Base-by-base conservation (phyloP, 2,888 invertebrate species). In the Trisateles emortualis region DNA sequence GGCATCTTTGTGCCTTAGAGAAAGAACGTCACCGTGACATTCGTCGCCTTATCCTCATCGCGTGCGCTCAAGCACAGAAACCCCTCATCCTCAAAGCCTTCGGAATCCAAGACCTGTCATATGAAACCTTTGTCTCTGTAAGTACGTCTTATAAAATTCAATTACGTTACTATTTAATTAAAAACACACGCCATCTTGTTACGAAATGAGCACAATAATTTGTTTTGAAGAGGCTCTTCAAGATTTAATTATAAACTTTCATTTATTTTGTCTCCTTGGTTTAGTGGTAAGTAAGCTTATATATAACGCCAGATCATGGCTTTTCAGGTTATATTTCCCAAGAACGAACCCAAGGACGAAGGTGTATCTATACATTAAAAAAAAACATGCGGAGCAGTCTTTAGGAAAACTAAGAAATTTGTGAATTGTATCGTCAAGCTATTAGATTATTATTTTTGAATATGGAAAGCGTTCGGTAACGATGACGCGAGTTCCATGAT, bases 11-110 rank as follows among this genome's bases (percentile, higher is more conserved):
- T 42, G 68, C 78, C 3, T 42, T 78, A 32, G 76, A 84, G 16
- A 74, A 68, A 16, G 55, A 68, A n/a, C 55, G 78, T 3, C 76
- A 79, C 38, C 74, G 65, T 2, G 86, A 89, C 48, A 79, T 90
- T 26, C 74, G 88, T 9, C 71, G 73, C 2, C 68, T 88, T 4
- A 80, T 90, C n/a, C 72, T 90, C 3, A 85, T 93, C 17, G 87
- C 90, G 14, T 87, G 88, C 71, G 76, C 84, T n/a, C 87, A 90
- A 61, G 87, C 93, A 19, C 90, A 93, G 60, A 88, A 88, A 38
- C 89, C 93, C 0, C 77, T 92, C 1, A 76, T 90, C 24, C 78
- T 93, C 2, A 93, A 92, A 58, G 93, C 93, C 1, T 93, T 92
- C 46, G 90, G 90, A 1, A 84, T 91, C 39, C 87, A 89, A 52